A percentile compares a stretch with the other conserved stretches of the same genome.
These are phyloP conservation scores for Prionace glauca DNA, from an alignment of 2,797 vertebrate species.

Conservation along the genomic window DNA sequence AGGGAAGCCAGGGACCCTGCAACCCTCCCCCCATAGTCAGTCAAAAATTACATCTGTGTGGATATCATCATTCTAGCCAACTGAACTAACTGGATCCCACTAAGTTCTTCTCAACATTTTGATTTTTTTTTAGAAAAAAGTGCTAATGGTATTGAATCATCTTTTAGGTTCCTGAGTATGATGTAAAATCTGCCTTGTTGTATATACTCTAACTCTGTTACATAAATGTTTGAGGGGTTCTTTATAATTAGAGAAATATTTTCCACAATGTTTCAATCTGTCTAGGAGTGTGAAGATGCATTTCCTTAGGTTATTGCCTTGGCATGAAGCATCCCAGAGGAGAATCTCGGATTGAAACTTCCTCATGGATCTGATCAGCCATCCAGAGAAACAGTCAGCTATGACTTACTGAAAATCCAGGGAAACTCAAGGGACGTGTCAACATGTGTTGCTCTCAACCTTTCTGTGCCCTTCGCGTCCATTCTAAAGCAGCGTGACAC, in stretches of 20 bases:
- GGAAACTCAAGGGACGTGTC: neutral
- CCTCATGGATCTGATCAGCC: neutral
- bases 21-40: too few relatives aligned
- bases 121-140: neutral
- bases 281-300: neutral
- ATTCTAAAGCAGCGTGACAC: neutral
- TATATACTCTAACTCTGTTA: neutral
- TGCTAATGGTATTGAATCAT: neutral
- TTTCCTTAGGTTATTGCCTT: neutral
- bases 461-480: neutral
- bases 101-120: neutral
- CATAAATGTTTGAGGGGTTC: neutral
- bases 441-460: neutral
- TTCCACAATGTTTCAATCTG: neutral
- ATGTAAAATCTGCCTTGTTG: neutral
- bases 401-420: neutral
- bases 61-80: too few relatives aligned
- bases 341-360: neutral
- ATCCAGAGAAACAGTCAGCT: neutral
- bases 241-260: neutral
- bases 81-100: too few relatives aligned
- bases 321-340: neutral
- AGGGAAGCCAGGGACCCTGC: too few relatives aligned
- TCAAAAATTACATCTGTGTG: too few relatives aligned
- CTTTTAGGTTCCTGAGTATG: neutral